Conservation (phyloP, 2,113 vertebrate species). For the Marcusenius ussheri region DNA sequence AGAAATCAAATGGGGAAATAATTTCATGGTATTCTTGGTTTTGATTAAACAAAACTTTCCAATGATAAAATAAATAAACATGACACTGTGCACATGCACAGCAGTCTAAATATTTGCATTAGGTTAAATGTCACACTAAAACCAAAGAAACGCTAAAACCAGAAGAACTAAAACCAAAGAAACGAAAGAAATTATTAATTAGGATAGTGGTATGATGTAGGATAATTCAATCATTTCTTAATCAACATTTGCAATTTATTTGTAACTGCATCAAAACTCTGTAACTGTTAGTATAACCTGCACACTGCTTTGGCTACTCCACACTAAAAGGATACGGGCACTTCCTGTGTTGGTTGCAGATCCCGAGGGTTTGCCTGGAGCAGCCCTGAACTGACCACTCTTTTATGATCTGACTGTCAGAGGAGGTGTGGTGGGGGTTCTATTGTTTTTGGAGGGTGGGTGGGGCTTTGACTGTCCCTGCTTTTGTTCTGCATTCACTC, state of each 20-base stretch:
- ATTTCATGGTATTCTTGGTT: not conserved
- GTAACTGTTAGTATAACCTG: not conserved
- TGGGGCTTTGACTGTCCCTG: not conserved
- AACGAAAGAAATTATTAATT: not conserved
- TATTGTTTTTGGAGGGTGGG: not conserved
- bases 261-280: not conserved
- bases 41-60: not conserved
- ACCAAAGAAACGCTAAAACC: not conserved
- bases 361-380: not conserved
- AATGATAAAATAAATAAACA: not conserved
- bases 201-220: not conserved
- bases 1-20: not conserved
- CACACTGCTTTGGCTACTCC: not conserved
- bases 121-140: not conserved
- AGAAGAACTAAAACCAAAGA: not conserved
- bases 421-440: not conserved
- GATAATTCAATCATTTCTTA: not conserved
- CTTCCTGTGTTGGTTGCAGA: not conserved
- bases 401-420: not conserved
- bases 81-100: not conserved
- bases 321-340: not conserved
- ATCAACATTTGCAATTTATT: not conserved
- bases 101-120: not conserved
- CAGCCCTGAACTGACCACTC: not conserved
- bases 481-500: conserved; percentile 27